Conservation (phyloP, 2,888 invertebrate species). For the Crioceris asparagi region DNA sequence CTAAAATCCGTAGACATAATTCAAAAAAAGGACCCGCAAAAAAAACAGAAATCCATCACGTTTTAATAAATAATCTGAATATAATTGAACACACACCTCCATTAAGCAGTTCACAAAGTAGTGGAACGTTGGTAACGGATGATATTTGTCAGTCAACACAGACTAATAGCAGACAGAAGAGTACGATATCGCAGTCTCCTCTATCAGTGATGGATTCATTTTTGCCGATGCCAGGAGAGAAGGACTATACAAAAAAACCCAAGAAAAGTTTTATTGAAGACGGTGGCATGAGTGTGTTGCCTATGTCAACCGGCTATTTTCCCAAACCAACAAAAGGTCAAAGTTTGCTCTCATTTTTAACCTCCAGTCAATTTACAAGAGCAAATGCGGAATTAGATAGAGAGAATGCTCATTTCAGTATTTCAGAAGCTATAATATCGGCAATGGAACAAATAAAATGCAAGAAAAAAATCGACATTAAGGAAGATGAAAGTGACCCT, state of each 20-base stretch:
- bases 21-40: conserved; percentile 11
- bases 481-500: conserved; percentile 51
- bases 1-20: conserved; percentile 6
- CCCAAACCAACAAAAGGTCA: conserved; percentile 56
- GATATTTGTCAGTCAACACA: conserved; percentile 24
- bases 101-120: conserved; percentile 26
- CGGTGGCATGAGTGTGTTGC: conserved; percentile 46
- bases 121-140: conserved; percentile 21
- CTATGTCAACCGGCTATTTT: conserved; percentile 50
- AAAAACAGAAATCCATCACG: conserved; percentile 18
- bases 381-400: conserved; percentile 67
- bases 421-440: conserved; percentile 74
- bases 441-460: conserved; percentile 64
- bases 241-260: conserved; percentile 38
- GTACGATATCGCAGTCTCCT: conserved; percentile 24
- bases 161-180: conserved; percentile 10
- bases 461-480: conserved; percentile 39
- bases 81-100: conserved; percentile 35
- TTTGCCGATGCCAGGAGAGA: conserved; percentile 36
- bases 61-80: conserved; percentile 32
- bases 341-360: conserved; percentile 60
- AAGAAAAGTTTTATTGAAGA: conserved; percentile 49
- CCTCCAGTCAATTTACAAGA: conserved; percentile 58
- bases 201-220: conserved; percentile 33
- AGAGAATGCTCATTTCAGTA: conserved; percentile 78